Evolutionary conservation across 2,113 vertebrate species (phyloP), one percentile per base, ranked within the genome.

Genomic region (Eulemur macaco): DNA sequence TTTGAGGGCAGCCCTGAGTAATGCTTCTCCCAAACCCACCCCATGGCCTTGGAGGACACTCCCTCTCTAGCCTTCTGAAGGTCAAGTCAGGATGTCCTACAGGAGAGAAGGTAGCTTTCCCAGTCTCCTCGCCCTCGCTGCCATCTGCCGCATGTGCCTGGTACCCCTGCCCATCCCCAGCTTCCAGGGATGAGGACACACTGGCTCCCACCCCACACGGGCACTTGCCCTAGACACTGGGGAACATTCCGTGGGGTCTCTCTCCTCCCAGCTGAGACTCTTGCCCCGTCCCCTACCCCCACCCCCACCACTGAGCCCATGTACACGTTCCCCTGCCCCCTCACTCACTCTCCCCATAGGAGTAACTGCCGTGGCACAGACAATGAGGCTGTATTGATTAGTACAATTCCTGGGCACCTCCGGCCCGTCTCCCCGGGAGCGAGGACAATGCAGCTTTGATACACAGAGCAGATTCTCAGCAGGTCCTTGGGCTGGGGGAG

Each of bases 391-490:
- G 66, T 97, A 96, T 92, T 98, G 96, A 98, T 97, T 83, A 97
- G 96, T 97, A 95, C 94, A 92, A 97, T 96, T 97, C 96, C 97
- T 98, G 95, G 88, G 97, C 92, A 96, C 95, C 83, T 63, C 97
- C 95, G 91, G 97, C 86, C 97, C 95, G 96, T 96, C 92, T 52
- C 97, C 96, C 98, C 37, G 2, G 98, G 97, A 98, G 95, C 97
- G 9, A 4, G 91, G 90, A 98, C 98, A 98, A 98, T 98, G 97
- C 82, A 96, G 95, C 98, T 97, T 97, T 97, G 97, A 98, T 95
- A 98, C 97, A 98, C 80, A 85, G 97, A 80, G 9, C 66, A 90
- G 98, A 98, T 98, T 98, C 97, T 97, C 98, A 98, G 97, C 97
- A 98, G 97, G 97, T 98, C 97, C 93, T 97, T 95, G 92, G 96